Evolutionary conservation across 2,888 invertebrate genomes (phyloP).

Genomic region (Creontiades dilutus): DNA sequence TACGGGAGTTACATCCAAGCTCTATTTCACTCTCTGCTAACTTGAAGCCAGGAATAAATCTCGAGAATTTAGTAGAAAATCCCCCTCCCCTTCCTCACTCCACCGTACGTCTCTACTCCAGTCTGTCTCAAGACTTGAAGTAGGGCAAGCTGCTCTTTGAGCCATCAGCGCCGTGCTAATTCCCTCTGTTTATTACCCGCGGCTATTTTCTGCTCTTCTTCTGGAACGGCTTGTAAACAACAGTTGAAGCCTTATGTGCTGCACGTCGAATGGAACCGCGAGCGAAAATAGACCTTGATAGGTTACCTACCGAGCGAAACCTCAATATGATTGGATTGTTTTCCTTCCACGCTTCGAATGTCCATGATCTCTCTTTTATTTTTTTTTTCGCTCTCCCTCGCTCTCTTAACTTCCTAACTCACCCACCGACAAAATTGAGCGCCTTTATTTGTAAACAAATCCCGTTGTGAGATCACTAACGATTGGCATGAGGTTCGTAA

Average conservation of each 20-base stretch:
- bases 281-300: conserved; percentile 29
- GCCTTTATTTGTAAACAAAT: conserved; percentile 25
- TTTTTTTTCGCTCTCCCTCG: not conserved
- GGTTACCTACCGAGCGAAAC: conserved; percentile 3
- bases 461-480: not conserved
- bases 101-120: not conserved
- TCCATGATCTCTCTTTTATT: not conserved
- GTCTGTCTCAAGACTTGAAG: not conserved
- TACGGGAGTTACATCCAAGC: not conserved
- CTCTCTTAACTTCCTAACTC: too few relatives aligned
- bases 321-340: conserved; percentile 35
- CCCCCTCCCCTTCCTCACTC: not conserved
- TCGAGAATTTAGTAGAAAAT: not conserved
- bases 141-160: conserved; percentile 13
- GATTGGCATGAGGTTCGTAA: not conserved
- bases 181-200: not conserved
- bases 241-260: conserved; percentile 18
- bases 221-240: conserved; percentile 16
- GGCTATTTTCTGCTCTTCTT: not conserved
- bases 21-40: not conserved
- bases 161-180: not conserved
- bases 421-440: not conserved
- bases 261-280: not conserved
- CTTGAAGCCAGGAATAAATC: conserved; percentile 17
- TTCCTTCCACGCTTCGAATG: not conserved